A percentile compares a stretch with the other conserved stretches of the same genome.
Evolutionary conservation across 2,797 vertebrate genomes (phyloP).

Genomic region (Lepilemur septentrionalis): DNA sequence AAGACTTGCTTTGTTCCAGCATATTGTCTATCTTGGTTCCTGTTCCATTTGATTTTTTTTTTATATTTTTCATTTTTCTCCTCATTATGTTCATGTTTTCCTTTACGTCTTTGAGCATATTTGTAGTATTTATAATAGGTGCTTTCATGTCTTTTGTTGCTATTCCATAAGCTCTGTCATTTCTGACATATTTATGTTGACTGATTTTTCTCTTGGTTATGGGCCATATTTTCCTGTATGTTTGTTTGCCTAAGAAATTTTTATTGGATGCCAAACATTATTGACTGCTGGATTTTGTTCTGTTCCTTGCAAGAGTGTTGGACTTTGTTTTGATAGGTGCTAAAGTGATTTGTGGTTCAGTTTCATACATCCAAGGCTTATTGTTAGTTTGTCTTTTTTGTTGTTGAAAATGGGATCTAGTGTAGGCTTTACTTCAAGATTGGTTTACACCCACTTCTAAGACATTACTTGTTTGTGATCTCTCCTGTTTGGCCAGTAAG

Average conservation of each 20-base stretch:
- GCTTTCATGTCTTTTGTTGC: neutral
- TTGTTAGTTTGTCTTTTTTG: neutral
- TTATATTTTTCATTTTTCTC: neutral
- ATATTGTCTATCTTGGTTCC: neutral
- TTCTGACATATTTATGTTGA: conserved; percentile 25
- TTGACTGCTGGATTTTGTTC: conserved; percentile 18
- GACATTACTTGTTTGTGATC: neutral
- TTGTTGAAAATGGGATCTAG: neutral
- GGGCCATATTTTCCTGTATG: neutral
- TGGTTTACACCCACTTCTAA: neutral
- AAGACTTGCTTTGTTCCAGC: neutral
- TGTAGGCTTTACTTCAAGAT: neutral
- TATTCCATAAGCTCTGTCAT: neutral
- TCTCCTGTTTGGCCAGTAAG: neutral
- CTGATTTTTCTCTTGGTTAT: conserved; percentile 27
- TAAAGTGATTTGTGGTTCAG: neutral
- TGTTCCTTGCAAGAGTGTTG: conserved; percentile 9
- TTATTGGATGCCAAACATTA: neutral
- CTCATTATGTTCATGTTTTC: neutral
- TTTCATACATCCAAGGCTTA: neutral
- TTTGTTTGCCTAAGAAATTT: neutral
- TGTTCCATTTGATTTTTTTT: neutral
- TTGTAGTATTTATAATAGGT: neutral
- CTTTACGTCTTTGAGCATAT: neutral
- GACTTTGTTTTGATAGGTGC: neutral